Evolutionary conservation across 2,888 invertebrate genomes (phyloP), one percentile per base, ranked within the genome.

Genomic region (Dryocosmus kuriphilus): DNA sequence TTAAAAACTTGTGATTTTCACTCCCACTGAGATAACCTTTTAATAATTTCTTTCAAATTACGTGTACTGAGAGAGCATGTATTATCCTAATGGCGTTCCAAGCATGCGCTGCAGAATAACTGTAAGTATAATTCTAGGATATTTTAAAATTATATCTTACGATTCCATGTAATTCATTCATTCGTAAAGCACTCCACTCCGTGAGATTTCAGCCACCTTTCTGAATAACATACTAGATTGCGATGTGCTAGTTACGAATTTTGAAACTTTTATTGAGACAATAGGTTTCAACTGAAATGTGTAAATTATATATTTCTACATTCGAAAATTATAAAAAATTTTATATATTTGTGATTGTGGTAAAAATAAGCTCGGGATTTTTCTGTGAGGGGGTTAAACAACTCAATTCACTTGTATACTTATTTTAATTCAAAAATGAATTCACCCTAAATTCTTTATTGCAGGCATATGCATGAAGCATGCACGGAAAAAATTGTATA

Each of bases 1-100:
- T n/a, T 7, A 51, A 51, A n/a, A 51, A 51, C 4, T n/a, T 8
- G n/a, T 7, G n/a, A 51, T 51, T n/a, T 16, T 3, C 7, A 67
- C 24, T 51, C 30, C 27, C 11, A 67, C 46, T 16, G 27, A 67
- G 16, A 24, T 65, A 14, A 27, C 16, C 19, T 41, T 27, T 41
- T 65, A 41, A 67, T 41, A 24, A 27, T 67, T 67, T 30, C 8
- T 19, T 16, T 46, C 16, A 67, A 67, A 67, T 67, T 46, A 46
- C 67, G 30, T 27, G 19, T 67, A 27, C 24, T 67, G 46, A 30
- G 19, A 22, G 65, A 57, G 24, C 24, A 57, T 8, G 30, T 27
- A 67, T 67, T 67, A 67, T 46, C 24, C 27, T 51, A 67, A 67
- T 67, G 46, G 24, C n/a, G 46, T 67, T 67, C 24, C 67, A 46